Evolutionary conservation across 1,140 invertebrate genomes (phyloP).

Genomic region (Drosophila saltans): DNA sequence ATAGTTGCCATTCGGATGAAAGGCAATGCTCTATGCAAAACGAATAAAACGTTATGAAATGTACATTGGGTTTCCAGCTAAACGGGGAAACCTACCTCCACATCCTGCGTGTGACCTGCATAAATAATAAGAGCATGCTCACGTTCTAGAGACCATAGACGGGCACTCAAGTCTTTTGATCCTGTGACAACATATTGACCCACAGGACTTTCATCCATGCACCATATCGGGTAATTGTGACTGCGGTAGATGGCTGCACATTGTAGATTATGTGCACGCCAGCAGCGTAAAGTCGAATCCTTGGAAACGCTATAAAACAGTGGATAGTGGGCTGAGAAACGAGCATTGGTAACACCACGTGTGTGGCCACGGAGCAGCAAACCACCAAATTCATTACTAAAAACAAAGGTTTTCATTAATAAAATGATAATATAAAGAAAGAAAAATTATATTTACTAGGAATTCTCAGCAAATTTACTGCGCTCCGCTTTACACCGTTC

Average conservation of each 20-base stretch:
- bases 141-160: conserved; percentile 93
- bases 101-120: conserved; percentile 92
- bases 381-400: conserved; percentile 84
- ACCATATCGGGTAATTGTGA: conserved; percentile 94
- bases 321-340: conserved; percentile 85
- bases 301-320: conserved; percentile 90
- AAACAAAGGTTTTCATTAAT: background rate
- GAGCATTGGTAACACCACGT: conserved; percentile 89
- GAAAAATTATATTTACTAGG: conserved; percentile 59
- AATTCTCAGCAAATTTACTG: conserved; percentile 69
- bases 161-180: conserved; percentile 92
- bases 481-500: conserved; percentile 40
- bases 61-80: no score
- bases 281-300: conserved; percentile 90
- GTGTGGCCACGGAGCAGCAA: conserved; percentile 88
- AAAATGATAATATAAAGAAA: background rate
- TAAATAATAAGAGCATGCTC: conserved; percentile 91
- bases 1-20: conserved; percentile 93
- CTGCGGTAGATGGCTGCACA: conserved; percentile 90
- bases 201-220: conserved; percentile 90
- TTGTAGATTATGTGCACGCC: conserved; percentile 87
- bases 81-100: conserved; percentile 86
- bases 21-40: conserved; percentile 85
- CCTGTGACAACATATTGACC: conserved; percentile 91
- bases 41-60: background rate